These are phyloP conservation scores for Eupithecia inturbata DNA, from an alignment of 2,888 invertebrate genomes.

Conservation along the genomic window DNA sequence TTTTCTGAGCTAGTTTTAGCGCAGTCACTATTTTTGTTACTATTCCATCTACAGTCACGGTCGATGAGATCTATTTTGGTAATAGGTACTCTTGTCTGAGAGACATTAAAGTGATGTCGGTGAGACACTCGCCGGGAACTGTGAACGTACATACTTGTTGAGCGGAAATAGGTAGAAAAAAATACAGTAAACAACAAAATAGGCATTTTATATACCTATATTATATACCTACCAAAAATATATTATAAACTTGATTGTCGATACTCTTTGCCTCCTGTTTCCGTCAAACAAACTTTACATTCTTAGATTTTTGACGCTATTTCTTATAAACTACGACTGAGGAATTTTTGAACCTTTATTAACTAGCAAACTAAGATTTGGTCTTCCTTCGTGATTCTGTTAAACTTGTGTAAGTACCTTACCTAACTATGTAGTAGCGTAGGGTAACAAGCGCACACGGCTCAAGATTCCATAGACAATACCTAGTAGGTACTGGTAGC, in stretches of 20 bases:
- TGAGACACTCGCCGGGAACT: not conserved
- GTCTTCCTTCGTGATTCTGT: slow-evolving; percentile 70
- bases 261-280: not conserved
- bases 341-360: slow-evolving; percentile 77
- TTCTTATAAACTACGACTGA: slow-evolving; percentile 80
- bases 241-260: not conserved
- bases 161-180: too few species aligned
- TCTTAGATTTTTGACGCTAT: slow-evolving; percentile 45
- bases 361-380: slow-evolving; percentile 65
- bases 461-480: not conserved
- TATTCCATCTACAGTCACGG: slow-evolving; percentile 8
- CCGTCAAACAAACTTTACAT: not conserved
- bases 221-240: too few species aligned
- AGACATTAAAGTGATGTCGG: slow-evolving; percentile 1
- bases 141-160: not conserved
- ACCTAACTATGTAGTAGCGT: not conserved
- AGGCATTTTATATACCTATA: too few species aligned
- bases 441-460: not conserved
- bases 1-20: not conserved
- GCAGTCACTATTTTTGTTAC: slow-evolving; percentile 12
- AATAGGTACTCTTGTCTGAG: slow-evolving; percentile 22
- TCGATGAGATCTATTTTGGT: slow-evolving; percentile 26
- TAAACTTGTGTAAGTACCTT: slow-evolving; percentile 47
- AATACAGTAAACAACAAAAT: too few species aligned
- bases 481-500: not conserved